These are phyloP conservation scores for Indri indri DNA, from an alignment of 2,113 vertebrate species.

Conservation along the genomic window DNA sequence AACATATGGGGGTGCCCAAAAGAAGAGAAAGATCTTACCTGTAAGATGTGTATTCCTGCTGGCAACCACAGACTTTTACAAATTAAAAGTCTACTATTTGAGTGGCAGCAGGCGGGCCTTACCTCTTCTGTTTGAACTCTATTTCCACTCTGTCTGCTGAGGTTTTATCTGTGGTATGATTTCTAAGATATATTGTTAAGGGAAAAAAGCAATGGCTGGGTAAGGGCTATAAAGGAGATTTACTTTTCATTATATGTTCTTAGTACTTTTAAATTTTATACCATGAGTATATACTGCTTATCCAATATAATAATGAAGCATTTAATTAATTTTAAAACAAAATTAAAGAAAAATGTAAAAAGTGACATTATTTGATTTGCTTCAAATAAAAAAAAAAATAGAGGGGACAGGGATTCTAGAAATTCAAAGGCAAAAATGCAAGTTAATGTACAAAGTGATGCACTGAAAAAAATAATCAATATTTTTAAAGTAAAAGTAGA, in stretches of 20 bases:
- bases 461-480: neutral
- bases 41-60: too few relatives aligned
- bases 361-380: neutral
- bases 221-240: neutral
- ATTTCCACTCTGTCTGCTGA: neutral
- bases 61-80: neutral
- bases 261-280: neutral
- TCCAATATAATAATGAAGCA: neutral
- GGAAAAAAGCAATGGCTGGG: neutral
- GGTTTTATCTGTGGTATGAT: neutral
- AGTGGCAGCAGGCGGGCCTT: neutral
- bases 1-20: neutral
- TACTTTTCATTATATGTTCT: neutral
- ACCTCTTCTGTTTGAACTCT: neutral
- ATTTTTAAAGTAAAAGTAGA: constrained; percentile 25
- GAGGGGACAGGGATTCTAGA: neutral
- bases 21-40: neutral
- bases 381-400: neutral
- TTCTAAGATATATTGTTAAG: neutral
- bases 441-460: neutral
- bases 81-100: neutral
- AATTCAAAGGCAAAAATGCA: neutral
- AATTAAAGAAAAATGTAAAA: neutral
- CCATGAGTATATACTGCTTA: neutral
- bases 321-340: constrained; percentile 15